Base-by-base conservation (phyloP, 2,888 invertebrate species). In the Glyphotaelius pellucidus region DNA sequence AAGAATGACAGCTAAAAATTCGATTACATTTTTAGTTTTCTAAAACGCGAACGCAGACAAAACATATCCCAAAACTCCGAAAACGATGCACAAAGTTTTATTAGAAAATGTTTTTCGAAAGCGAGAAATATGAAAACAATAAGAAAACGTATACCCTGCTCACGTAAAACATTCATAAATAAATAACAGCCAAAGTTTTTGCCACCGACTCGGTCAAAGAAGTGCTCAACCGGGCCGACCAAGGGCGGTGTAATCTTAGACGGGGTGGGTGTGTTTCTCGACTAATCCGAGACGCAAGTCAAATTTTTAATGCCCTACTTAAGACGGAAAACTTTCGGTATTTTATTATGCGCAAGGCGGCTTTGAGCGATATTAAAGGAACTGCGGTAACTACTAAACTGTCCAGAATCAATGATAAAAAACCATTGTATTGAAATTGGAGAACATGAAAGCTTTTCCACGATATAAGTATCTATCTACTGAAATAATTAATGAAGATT, bases 271-370 rank as follows among this genome's bases (percentile, higher is more conserved):
- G 15, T 90, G 83, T 90, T 92, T 85, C 89, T 90, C 9, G 90
- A 84, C 81, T 83, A 84, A 89, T 67, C 80, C 90, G 87, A 81
- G 91, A 92, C 93, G 91, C 91, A 89, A 90, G 90, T 85, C 90
- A 92, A 93, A 93, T 93, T 93, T 93, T 93, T 93, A 93, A 93
- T 92, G 92, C 89, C 91, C 86, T 92, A 91, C 90, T 92, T 92
- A 92, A 90, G 90, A 90, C 30, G 90, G 90, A 87, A 92, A 88
- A 42, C 85, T 92, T 90, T 79, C 35, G 42, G 67, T 90, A 79
- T 90, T 92, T 90, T 92, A 92, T 92, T 92, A 92, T 92, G 89
- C 90, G 90, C 42, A 80, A 14, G 80, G 90, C 35, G 80, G 90
- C 67, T 80, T 84, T 80, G 31, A 31, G 35, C 52, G 80, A 91